phyloP scores from a whole-genome alignment of 2,797 vertebrate species.

The Linurgus olivaceus region DNA sequence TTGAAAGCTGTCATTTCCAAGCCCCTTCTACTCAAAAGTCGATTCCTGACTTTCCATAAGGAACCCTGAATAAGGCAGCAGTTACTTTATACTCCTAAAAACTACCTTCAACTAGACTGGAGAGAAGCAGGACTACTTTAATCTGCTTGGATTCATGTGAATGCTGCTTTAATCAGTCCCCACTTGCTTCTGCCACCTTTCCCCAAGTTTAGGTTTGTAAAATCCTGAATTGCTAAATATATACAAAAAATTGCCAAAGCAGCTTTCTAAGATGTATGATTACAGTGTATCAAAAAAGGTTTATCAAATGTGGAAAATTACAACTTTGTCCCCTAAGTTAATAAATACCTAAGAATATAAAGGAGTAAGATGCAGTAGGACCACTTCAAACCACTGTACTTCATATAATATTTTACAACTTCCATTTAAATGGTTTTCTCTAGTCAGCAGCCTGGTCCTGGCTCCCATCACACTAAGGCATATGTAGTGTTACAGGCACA shows the following conservation, averaged over 20 bases:
- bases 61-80: neutral
- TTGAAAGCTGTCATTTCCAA: slow-evolving; percentile 11
- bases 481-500: accelerated
- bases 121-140: neutral
- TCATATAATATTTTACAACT: neutral
- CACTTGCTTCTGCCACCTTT: neutral
- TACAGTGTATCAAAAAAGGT: neutral
- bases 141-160: neutral
- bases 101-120: neutral
- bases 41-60: neutral
- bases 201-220: neutral
- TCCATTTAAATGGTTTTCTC: neutral
- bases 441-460: neutral
- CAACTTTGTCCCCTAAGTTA: neutral
- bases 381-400: neutral
- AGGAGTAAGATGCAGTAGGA: neutral
- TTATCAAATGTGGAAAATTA: neutral
- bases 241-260: neutral
- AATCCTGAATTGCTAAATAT: accelerated
- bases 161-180: neutral
- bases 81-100: neutral
- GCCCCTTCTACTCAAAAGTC: neutral
- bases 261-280: neutral
- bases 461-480: neutral
- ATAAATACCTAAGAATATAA: neutral